Conservation (phyloP, 2,797 vertebrate genomes). For the Sphenodon punctatus region DNA sequence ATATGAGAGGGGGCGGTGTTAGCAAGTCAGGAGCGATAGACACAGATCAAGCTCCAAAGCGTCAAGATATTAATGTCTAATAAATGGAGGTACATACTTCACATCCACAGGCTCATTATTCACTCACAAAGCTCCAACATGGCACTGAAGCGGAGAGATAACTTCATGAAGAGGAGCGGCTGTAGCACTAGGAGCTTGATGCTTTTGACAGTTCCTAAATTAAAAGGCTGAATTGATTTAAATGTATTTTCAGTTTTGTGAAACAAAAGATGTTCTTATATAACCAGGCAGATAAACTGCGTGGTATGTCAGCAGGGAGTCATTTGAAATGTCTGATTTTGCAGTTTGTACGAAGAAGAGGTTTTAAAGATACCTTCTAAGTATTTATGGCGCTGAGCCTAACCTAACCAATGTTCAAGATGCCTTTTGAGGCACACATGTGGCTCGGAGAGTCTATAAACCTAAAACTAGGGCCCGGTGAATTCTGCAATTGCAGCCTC, state of each 20-base stretch:
- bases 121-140: neutral
- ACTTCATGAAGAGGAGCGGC: conserved; percentile 31
- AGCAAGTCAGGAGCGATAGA: conserved; percentile 10
- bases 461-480: neutral
- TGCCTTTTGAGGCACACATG: neutral
- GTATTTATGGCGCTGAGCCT: neutral
- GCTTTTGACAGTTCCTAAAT: conserved; percentile 62
- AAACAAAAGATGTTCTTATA: conserved; percentile 66
- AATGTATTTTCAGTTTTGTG: conserved; percentile 57
- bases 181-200: neutral
- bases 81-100: neutral
- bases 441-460: neutral
- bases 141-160: conserved; percentile 8
- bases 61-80: neutral
- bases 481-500: too few species aligned
- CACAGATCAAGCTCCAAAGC: conserved; percentile 16
- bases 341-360: conserved; percentile 34
- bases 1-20: neutral
- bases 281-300: conserved; percentile 56
- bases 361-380: neutral
- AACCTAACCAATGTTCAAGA: neutral
- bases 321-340: conserved; percentile 42
- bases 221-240: conserved; percentile 49
- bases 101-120: neutral
- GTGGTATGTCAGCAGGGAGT: conserved; percentile 64